Base-by-base conservation (phyloP, 2,797 vertebrate genomes). In the Cirrhinus mrigala region DNA sequence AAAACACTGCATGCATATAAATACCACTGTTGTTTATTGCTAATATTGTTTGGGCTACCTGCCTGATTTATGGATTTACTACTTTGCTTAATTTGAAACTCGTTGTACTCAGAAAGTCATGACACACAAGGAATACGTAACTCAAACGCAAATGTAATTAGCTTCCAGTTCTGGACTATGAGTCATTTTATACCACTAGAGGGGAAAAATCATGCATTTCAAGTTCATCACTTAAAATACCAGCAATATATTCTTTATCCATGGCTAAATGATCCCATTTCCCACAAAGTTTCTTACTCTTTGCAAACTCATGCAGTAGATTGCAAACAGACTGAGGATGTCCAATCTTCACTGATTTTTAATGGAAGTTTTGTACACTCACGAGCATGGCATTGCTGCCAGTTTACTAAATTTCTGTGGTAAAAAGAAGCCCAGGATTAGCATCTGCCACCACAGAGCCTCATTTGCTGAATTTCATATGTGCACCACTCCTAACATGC, bases 291-390 rank as follows among this genome's bases (percentile, higher is more conserved):
- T 58, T 81, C 14, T 37, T 24, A 6, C 46, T 70, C 7, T 52
- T 62, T 82, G 33, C 22, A 46, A 44, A 71, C 50, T 58, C 68
- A 56, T 54, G 66, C 16, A 27, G 80, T 60, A 33, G 24, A 82
- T 74, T 82, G 29, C 15, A 74, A 82, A 29, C 81, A 74, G 18
- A 16, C 40, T 12, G 24, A 74, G 68, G 37, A 60, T 71, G 68
- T 58, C 54, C 54, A 75, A 64, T 24, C n/a, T 74, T 62, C 56
- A 62, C 24, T 60, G 22, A 14, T 22, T 73, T 71, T 71, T 29
- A 73, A 73, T 60, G 6, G 20, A 75, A 33, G 70, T 52, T 75
- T 37, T 48, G 27, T 83, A 37, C 1, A 12, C 56, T 83, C 1
- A 15, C 27, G 60, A 62, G 60, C 6, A 27, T 27, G 60, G 60